Evolutionary conservation across 2,797 vertebrate species (phyloP), one percentile per base, ranked within the genome.

Genomic region (Hyperoplus lanceolatus): DNA sequence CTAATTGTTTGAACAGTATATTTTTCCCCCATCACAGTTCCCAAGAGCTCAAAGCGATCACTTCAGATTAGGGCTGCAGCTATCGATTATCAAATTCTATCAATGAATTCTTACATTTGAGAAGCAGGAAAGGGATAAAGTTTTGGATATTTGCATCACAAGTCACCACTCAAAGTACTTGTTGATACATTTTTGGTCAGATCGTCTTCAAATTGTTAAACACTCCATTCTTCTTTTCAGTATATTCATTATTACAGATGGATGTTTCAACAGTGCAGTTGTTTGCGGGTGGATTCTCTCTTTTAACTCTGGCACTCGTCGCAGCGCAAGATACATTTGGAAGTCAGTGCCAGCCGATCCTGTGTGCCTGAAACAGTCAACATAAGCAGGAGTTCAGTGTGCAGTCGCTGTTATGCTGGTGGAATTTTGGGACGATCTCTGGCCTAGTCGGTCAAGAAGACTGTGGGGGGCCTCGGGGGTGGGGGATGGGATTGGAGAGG

Each of bases 391-490:
- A 79, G 65, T 82, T 29, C 39, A 0, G 51, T 54, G 61, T 66
- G 41, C 60, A 53, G 29, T 73, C 39, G 48, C 4, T 39, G 73
- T 71, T 81, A 7, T 42, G 57, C 62, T 73, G 73, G 73, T 81
- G 73, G 74, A 82, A 66, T 78, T 83, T 83, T 4, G 50, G 79
- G n/a, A 29, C 6, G 36, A 81, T 87, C 76, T 84, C 50, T 80
- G 77, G 73, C 77, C 73, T 74, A 43, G 15, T 57, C 48, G 84
- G 85, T 86, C 83, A 85, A 83, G 82, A 66, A 51, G 49, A 70
- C 21, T 14, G 72, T 70, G 54, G 81, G 80, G 60, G 43, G 43
- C 43, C 57, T 70, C 21, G 54, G 49, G 29, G 54, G 10, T 14
- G 55, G 77, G 76, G 61, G 65, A 53, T 54, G 61, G 71, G 54